phyloP scores from a whole-genome alignment of 35 echinoderm and acorn worm species.

The Amphiura filiformis region DNA sequence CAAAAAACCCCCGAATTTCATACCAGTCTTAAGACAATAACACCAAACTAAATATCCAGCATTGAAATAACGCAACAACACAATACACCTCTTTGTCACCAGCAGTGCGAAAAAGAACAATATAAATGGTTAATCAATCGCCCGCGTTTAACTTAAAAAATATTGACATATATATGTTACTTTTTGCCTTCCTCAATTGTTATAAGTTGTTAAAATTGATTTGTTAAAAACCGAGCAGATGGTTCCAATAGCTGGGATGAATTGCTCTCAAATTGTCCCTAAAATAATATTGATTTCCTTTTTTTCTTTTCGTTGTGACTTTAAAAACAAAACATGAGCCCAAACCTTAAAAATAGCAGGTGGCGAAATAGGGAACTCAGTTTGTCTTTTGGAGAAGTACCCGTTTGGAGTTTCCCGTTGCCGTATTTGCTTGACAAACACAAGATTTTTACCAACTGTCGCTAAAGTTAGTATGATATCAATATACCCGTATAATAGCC shows the following conservation, averaged over 20 bases:
- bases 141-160: background rate
- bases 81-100: too few species aligned
- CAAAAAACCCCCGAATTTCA: too few species aligned
- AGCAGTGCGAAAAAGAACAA: too few species aligned
- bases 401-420: too few species aligned
- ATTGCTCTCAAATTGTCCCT: background rate
- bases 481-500: too few species aligned
- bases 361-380: background rate
- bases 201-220: background rate
- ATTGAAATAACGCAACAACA: too few species aligned
- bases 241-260: background rate
- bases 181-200: background rate
- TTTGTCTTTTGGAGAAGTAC: too few species aligned
- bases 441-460: background rate
- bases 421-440: background rate
- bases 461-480: too few species aligned
- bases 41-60: too few species aligned
- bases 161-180: background rate
- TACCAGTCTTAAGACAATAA: too few species aligned
- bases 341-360: background rate
- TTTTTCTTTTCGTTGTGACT: background rate
- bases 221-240: background rate
- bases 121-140: too few species aligned
- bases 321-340: background rate
- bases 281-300: conserved; percentile 9